Base-by-base conservation (phyloP, 2,888 invertebrate species). In the Drosophila demipolita region DNA sequence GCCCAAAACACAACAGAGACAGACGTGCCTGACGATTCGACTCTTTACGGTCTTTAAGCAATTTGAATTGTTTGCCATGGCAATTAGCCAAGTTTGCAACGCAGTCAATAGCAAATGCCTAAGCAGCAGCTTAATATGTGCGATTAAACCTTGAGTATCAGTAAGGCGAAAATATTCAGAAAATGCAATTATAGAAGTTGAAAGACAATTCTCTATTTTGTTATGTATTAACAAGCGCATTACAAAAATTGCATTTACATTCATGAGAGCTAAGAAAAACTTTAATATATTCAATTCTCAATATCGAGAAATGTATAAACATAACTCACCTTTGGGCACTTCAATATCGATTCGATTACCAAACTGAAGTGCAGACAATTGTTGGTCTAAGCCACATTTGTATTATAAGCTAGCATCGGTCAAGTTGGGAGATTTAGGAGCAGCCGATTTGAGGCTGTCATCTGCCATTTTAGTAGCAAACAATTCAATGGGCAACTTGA, bases 401-500 rank as follows among this genome's bases (percentile, higher is more conserved):
- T 3, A 35, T 40, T 61, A 36, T 36, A 29, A 48, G 26, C 58
- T 29, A 29, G 33, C 57, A 49, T 54, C 38, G n/a, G 48, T 26
- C 63, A 53, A 49, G 77, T 58, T 66, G 23, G 54, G 53, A 63
- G 62, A 38, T 36, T 60, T 55, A 40, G 54, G 54, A 55, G 49
- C 69, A 66, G 57, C 40, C 63, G 32, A 45, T 66, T 71, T 59
- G 55, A 65, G 36, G 69, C 67, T 76, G 70, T 57, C 73, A 66
- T 66, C 42, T 62, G 53, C 49, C 57, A 60, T 69, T 64, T 78
- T 67, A 52, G 73, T 49, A 63, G 64, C 70, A 23, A 67, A 40
- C 66, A 66, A 70, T 73, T 66, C 80, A 61, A 80, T 72, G 66
- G 64, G 26, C 66, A 78, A 66, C 81, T 71, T 58, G 54, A 72